Conservation (phyloP, 2,888 invertebrate genomes). For the Leucophora obtusa region DNA sequence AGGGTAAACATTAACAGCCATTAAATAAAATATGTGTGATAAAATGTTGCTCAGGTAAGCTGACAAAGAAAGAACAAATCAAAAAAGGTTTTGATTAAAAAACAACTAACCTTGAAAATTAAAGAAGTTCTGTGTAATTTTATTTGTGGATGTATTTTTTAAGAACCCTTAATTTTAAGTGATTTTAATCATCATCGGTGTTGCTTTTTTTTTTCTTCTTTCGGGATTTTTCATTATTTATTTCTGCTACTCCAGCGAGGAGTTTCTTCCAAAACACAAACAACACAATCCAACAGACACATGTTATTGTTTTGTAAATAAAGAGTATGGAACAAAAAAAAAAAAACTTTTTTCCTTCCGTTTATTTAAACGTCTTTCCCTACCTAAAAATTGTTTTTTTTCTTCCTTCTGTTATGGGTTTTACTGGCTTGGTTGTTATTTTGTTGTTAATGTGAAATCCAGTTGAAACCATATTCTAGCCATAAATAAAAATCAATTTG, state of each 20-base stretch:
- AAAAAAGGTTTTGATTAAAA: constrained; percentile 17
- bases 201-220: constrained; percentile 17
- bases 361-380: constrained; percentile 10
- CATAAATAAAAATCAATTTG: constrained; percentile 62
- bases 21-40: constrained; percentile 56
- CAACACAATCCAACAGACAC: constrained; percentile 31
- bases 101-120: constrained; percentile 44
- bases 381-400: constrained; percentile 6
- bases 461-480: constrained; percentile 47
- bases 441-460: constrained; percentile 1
- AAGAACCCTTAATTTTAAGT: constrained; percentile 50
- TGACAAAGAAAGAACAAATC: not conserved
- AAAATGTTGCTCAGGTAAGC: constrained; percentile 49
- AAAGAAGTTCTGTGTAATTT: constrained; percentile 36
- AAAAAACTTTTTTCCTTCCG: constrained; percentile 29
- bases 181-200: constrained; percentile 56
- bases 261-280: not conserved
- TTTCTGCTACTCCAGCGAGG: constrained; percentile 3
- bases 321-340: not conserved
- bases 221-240: constrained; percentile 21
- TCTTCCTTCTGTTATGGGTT: constrained; percentile 14
- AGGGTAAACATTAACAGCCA: constrained; percentile 63
- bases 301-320: constrained; percentile 43
- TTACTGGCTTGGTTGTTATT: constrained; percentile 7
- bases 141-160: not conserved